Conservation (phyloP, 2,888 invertebrate genomes). For the Gryllus longicercus region DNA sequence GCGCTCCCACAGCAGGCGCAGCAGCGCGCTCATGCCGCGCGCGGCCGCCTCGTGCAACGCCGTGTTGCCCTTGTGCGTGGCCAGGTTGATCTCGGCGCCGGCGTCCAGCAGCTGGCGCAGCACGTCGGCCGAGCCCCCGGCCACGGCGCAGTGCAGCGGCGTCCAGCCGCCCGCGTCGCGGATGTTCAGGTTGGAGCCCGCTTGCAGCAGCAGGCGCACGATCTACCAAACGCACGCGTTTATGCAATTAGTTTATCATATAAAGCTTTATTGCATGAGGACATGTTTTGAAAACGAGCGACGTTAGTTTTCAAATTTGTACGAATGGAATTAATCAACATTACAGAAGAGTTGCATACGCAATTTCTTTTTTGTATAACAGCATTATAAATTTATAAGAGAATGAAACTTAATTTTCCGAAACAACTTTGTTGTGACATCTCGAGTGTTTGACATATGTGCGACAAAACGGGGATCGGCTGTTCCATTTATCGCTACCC, state of each 20-base stretch:
- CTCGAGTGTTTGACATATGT: too few relatives aligned
- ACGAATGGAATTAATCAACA: too few relatives aligned
- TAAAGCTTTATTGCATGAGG: not conserved
- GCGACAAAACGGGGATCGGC: too few relatives aligned
- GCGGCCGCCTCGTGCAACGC: not conserved
- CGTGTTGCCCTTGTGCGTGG: not conserved
- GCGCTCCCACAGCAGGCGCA: not conserved
- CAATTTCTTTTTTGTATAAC: too few relatives aligned
- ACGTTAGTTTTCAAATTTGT: too few relatives aligned
- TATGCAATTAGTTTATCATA: not conserved
- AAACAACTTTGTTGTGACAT: too few relatives aligned
- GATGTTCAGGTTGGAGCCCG: not conserved
- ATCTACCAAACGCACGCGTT: not conserved
- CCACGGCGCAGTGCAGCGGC: not conserved
- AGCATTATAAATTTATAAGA: too few relatives aligned
- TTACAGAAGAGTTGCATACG: too few relatives aligned
- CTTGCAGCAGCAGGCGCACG: not conserved
- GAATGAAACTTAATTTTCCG: too few relatives aligned
- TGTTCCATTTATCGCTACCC: too few relatives aligned
- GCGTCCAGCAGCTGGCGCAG: not conserved
- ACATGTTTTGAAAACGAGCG: not conserved
- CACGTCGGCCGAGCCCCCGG: not conserved
- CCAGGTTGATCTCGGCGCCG: not conserved
- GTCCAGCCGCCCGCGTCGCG: not conserved
- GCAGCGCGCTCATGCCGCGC: not conserved